These are phyloP conservation scores for Pomacea canaliculata DNA, from an alignment of 2,888 invertebrate genomes.

Conservation along the genomic window DNA sequence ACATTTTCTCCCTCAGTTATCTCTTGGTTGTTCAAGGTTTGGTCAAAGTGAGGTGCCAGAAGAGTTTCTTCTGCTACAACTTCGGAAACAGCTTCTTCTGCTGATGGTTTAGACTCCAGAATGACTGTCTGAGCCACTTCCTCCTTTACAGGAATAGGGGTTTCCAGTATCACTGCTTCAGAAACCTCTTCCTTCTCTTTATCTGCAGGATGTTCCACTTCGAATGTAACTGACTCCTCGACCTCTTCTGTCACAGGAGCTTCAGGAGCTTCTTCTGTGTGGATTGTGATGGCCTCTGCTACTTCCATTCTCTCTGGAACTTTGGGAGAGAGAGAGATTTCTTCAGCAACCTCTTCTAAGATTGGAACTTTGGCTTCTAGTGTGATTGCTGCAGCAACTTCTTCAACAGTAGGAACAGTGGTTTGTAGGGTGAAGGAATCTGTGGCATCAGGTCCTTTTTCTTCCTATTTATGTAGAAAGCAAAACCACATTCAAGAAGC, in stretches of 20 bases:
- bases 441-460: slow-evolving; percentile 6
- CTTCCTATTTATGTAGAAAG: background rate
- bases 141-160: background rate
- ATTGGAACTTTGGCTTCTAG: background rate
- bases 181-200: slow-evolving; percentile 12
- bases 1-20: slow-evolving; percentile 60
- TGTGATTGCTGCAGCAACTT: slow-evolving; percentile 10
- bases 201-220: background rate
- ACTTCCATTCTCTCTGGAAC: slow-evolving; percentile 10
- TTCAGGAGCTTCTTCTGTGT: background rate
- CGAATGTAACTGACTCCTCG: background rate
- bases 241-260: background rate
- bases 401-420: background rate
- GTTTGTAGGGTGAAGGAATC: slow-evolving; percentile 15
- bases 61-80: slow-evolving; percentile 33
- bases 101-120: background rate
- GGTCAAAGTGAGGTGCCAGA: slow-evolving; percentile 49
- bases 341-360: slow-evolving; percentile 7
- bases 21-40: slow-evolving; percentile 55
- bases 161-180: slow-evolving; percentile 9
- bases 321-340: background rate
- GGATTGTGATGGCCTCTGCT: background rate
- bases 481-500: no score
- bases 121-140: background rate
- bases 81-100: slow-evolving; percentile 25